Evolutionary conservation across 2,797 vertebrate species (phyloP), one percentile per base, ranked within the genome.

Genomic region (Austrolebias charrua): DNA sequence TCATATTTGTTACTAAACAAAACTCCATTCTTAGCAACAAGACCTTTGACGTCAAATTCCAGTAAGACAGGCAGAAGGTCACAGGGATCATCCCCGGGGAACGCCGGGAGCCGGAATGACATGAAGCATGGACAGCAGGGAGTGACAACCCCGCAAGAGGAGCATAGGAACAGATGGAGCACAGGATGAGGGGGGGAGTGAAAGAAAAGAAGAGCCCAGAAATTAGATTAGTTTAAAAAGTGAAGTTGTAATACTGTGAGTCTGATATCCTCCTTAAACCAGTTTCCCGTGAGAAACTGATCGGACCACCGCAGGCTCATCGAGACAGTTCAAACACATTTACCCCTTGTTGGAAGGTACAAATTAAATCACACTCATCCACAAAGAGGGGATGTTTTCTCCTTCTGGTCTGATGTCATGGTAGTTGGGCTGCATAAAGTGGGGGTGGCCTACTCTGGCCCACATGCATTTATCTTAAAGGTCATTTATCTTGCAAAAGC

Each of bases 321-420:
- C 87, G 88, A 94, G 94, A 94, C 92, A 95, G 95, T 95, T 95
- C 95, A 96, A 96, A 98, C 94, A 95, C 96, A 97, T 97, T 96
- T 96, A 96, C 94, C 95, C 95, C 94, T 96, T 92, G 92, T 95
- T 97, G 93, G 94, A 98, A 96, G 94, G 94, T 96, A 97, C 95
- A 98, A 98, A 98, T 98, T 98, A 95, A 98, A 98, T 98, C 96
- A 98, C 93, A 90, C 92, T 84, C 90, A 84, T 90, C 91, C 92
- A 96, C 95, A 97, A 98, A 97, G 94, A 94, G 92, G 94, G 94
- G 95, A 98, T 97, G 95, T 95, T 96, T 98, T 95, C 93, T 93
- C 95, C 94, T 95, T 96, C 95, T 98, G 95, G 95, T 97, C 94
- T 96, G 95, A 98, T 98, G 95, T 96, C 96, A 98, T 97, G 96